Conservation (phyloP, 2,797 vertebrate genomes). For the Margarornis squamiger region DNA sequence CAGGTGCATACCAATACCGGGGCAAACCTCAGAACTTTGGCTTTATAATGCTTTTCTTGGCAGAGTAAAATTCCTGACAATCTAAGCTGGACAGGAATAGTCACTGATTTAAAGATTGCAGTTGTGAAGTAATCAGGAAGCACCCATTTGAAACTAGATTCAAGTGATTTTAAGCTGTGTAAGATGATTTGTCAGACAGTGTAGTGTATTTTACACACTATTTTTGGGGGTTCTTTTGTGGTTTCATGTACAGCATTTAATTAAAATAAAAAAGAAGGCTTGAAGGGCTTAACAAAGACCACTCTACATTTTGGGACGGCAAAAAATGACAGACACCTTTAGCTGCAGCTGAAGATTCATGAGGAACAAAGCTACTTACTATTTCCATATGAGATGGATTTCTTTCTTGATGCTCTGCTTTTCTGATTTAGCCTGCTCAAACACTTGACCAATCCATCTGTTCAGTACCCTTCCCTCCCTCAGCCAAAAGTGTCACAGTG, state of each 20-base stretch:
- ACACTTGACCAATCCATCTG: constrained; percentile 24
- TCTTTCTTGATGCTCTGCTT: constrained; percentile 26
- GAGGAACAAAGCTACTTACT: not conserved
- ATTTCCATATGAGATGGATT: not conserved
- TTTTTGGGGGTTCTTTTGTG: not conserved
- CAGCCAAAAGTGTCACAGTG: not conserved
- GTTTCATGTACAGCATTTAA: not conserved
- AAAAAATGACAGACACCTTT: not conserved
- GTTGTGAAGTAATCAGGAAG: not conserved
- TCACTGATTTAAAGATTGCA: not conserved
- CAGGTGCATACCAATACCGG: not conserved
- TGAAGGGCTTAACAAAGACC: not conserved
- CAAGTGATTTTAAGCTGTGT: not conserved
- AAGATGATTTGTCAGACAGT: not conserved
- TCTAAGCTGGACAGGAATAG: not conserved
- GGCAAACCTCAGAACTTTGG: not conserved
- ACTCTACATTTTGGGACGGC: not conserved
- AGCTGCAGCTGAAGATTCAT: not conserved
- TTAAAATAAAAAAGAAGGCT: not conserved
- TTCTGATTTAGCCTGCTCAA: constrained; percentile 31
- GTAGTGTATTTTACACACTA: not conserved
- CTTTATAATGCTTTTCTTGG: not conserved
- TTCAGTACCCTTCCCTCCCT: not conserved
- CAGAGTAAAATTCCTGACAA: not conserved
- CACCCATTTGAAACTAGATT: not conserved